Conservation (phyloP, 2,888 invertebrate species). For the Psylliodes chrysocephalus region DNA sequence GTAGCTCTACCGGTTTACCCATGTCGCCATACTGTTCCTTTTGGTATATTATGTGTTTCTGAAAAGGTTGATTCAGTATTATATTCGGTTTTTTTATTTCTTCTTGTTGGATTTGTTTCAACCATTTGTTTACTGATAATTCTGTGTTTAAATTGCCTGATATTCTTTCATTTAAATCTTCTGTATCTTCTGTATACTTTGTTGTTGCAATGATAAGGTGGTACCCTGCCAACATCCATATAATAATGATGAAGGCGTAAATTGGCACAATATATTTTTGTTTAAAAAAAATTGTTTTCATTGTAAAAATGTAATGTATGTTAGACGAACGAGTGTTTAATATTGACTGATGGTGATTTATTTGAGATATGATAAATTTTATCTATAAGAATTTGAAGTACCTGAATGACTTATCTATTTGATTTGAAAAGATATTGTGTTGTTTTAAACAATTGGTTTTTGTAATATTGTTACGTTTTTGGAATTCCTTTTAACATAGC, state of each 20-base stretch:
- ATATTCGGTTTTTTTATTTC: no score
- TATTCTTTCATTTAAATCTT: not conserved
- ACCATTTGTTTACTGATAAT: not conserved
- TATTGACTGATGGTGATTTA: not conserved
- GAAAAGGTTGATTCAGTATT: not conserved
- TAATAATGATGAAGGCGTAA: not conserved
- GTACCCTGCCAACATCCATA: not conserved
- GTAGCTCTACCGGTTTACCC: slow-evolving; percentile 18
- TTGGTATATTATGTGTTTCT: not conserved
- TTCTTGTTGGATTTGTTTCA: not conserved
- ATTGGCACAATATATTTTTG: not conserved
- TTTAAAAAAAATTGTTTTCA: not conserved
- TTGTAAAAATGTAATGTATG: no score
- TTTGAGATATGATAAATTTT: not conserved
- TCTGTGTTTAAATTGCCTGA: no score
- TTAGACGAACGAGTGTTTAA: not conserved
- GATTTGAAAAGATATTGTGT: no score
- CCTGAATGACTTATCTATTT: no score
- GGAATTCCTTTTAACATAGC: no score
- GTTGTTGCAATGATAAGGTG: not conserved
- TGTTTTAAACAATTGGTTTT: no score
- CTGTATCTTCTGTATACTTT: not conserved
- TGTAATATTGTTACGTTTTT: no score
- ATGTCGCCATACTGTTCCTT: slow-evolving; percentile 7
- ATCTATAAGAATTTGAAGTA: not conserved